A percentile compares a stretch with the other conserved stretches of the same genome.
Evolutionary conservation across 2,797 vertebrate species (phyloP).

Genomic region (Momotus momota): DNA sequence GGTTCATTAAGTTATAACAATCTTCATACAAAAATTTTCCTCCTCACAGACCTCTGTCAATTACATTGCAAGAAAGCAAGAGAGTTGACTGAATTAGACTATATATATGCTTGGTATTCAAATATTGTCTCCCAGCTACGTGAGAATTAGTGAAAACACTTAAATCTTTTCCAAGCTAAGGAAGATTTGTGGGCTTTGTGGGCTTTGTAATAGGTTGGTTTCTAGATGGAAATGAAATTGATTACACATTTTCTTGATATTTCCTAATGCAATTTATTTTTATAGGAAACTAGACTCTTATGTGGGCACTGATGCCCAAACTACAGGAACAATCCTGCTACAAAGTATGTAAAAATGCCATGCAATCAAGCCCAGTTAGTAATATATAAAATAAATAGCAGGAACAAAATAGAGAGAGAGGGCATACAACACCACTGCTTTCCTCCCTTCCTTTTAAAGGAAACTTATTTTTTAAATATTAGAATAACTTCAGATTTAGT

Average conservation of each 20-base stretch:
- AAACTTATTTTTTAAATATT: background rate
- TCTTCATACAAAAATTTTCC: background rate
- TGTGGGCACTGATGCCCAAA: background rate
- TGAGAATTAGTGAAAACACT: constrained; percentile 21
- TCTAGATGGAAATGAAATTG: background rate
- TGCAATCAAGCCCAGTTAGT: background rate
- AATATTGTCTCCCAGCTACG: background rate
- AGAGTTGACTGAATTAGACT: background rate
- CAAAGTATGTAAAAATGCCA: background rate
- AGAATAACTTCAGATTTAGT: background rate
- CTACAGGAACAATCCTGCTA: background rate
- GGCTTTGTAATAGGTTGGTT: background rate
- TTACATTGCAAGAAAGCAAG: constrained; percentile 9
- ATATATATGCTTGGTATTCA: background rate
- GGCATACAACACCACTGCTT: background rate
- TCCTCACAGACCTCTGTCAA: constrained; percentile 1
- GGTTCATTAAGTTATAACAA: constrained; percentile 44
- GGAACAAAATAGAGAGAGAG: background rate
- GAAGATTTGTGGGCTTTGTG: background rate
- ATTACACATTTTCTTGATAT: background rate
- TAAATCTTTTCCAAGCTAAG: background rate
- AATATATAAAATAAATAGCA: background rate
- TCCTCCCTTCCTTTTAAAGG: background rate
- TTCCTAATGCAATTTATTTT: background rate
- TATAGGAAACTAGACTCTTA: background rate